Conservation (phyloP, 2,888 invertebrate species). For the Melipona bicolor region DNA sequence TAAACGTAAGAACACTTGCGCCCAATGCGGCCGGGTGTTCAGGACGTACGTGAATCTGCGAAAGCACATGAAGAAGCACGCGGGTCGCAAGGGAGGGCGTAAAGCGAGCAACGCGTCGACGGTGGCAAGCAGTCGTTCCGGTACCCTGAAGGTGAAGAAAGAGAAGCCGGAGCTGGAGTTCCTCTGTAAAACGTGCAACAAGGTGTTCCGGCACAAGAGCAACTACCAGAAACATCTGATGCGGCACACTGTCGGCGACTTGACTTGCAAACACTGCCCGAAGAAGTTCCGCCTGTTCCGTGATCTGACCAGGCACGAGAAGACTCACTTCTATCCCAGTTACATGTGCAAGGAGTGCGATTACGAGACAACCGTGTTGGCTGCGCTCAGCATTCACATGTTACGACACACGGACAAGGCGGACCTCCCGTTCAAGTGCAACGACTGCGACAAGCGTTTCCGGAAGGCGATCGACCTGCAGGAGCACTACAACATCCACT, state of each 20-base stretch:
- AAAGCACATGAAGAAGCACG: constrained; percentile 80
- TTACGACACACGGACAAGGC: constrained; percentile 79
- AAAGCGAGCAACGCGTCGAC: constrained; percentile 40
- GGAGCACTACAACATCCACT: constrained; percentile 82
- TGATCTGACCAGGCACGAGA: constrained; percentile 81
- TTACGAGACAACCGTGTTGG: constrained; percentile 81
- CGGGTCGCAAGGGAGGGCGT: constrained; percentile 68
- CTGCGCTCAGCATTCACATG: constrained; percentile 80
- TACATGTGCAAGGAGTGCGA: constrained; percentile 82
- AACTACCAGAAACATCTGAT: constrained; percentile 81
- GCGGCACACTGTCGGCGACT: constrained; percentile 79
- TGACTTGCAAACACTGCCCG: constrained; percentile 81
- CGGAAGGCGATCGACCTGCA: constrained; percentile 80
- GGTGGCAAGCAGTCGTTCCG: constrained; percentile 32
- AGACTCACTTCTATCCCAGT: constrained; percentile 81
- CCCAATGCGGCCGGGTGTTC: constrained; percentile 78
- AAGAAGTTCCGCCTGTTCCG: constrained; percentile 81
- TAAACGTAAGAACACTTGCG: constrained; percentile 79
- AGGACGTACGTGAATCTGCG: constrained; percentile 75
- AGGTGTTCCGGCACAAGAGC: constrained; percentile 80
- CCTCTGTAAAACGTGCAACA: constrained; percentile 80
- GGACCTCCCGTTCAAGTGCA: constrained; percentile 80
- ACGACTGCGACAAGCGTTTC: constrained; percentile 81
- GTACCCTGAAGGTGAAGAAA: constrained; percentile 66
- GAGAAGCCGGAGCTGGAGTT: constrained; percentile 74